A percentile compares a stretch with the other conserved stretches of the same genome.
phyloP scores from a whole-genome alignment of 2,888 invertebrate genomes.

The Lacanobia oleracea region DNA sequence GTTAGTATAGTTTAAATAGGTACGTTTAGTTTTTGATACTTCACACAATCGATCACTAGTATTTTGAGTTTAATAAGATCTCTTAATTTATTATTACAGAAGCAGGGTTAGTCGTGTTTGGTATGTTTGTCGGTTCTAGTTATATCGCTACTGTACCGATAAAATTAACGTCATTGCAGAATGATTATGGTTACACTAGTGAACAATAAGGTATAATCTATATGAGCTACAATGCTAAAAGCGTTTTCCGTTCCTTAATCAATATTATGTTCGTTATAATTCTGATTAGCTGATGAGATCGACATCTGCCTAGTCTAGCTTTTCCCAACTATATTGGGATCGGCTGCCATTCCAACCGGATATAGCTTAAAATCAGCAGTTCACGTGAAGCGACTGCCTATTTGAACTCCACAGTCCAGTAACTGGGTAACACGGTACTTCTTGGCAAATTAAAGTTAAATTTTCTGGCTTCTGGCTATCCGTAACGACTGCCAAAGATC shows the following conservation, averaged over 20 bases:
- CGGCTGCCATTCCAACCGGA: too few relatives aligned
- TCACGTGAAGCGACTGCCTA: too few relatives aligned
- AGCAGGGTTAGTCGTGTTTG: not conserved
- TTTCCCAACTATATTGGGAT: too few relatives aligned
- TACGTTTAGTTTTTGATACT: not conserved
- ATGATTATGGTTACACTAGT: not conserved
- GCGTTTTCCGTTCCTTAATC: conserved; percentile 4
- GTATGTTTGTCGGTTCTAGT: not conserved
- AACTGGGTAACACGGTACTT: too few relatives aligned
- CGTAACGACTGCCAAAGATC: too few relatives aligned
- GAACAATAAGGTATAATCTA: not conserved
- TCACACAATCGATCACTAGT: not conserved
- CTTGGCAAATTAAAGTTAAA: too few relatives aligned
- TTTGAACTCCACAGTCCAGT: too few relatives aligned
- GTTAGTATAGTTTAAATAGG: not conserved
- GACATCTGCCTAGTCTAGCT: too few relatives aligned
- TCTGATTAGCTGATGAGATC: not conserved
- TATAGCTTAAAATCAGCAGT: too few relatives aligned
- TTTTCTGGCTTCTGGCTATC: too few relatives aligned
- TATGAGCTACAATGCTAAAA: not conserved
- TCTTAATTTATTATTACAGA: not conserved
- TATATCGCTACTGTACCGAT: not conserved
- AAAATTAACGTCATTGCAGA: not conserved
- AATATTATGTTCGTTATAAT: conserved; percentile 4
- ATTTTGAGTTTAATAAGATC: not conserved